Conservation (phyloP, 2,888 invertebrate genomes). For the Melinaea marsaeus region DNA sequence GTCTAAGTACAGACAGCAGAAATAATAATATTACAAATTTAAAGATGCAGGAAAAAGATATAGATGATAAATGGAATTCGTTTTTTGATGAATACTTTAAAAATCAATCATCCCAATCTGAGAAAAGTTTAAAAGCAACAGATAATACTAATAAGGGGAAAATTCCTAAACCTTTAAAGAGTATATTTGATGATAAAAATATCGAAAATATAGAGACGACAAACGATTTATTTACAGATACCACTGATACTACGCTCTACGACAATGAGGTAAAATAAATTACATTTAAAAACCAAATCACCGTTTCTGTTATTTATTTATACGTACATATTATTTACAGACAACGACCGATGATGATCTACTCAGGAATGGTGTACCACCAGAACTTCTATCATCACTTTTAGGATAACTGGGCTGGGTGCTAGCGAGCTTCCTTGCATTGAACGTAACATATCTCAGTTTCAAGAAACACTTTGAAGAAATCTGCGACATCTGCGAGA, state of each 20-base stretch:
- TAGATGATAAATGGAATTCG: neutral
- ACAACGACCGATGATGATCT: conserved; percentile 32
- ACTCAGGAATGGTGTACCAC: conserved; percentile 19
- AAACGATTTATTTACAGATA: neutral
- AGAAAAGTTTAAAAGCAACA: neutral
- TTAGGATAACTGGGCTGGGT: conserved; percentile 38
- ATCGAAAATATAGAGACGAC: neutral
- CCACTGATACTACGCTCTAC: neutral
- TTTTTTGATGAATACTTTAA: conserved; percentile 2
- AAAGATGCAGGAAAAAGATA: neutral
- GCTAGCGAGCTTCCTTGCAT: conserved; percentile 31
- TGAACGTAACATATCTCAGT: conserved; percentile 43
- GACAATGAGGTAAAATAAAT: neutral
- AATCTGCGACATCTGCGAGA: conserved; percentile 47
- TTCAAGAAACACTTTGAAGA: conserved; percentile 46
- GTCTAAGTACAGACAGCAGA: neutral
- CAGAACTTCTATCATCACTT: conserved; percentile 43
- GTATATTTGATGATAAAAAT: neutral
- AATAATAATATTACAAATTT: neutral
- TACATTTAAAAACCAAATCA: neutral
- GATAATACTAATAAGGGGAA: neutral
- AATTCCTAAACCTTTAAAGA: neutral
- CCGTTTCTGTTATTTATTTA: neutral
- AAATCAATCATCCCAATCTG: neutral
- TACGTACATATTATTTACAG: conserved; percentile 36